Percentiles rank a stretch among this genome's conserved stretches.
Conservation (phyloP, 2,113 vertebrate species). For the Rhea americana region DNA sequence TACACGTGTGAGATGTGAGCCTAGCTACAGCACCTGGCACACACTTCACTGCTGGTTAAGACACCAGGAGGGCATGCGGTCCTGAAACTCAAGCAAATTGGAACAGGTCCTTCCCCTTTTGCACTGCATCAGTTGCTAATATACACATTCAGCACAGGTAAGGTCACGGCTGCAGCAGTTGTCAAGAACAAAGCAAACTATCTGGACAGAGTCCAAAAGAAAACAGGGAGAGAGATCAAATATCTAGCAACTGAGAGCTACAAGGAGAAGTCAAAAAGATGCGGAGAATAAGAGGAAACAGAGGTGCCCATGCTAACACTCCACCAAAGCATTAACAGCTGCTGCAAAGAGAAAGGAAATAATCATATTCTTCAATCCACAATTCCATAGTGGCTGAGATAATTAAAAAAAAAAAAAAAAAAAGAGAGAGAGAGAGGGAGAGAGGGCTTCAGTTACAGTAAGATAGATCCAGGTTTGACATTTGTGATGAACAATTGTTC, state of each 20-base stretch:
- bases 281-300: neutral
- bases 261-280: neutral
- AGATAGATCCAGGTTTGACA: neutral
- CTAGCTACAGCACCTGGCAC: neutral
- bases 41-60: accelerated
- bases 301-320: neutral
- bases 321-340: neutral
- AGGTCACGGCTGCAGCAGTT: neutral
- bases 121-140: neutral
- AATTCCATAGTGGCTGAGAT: neutral
- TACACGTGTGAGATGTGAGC: neutral
- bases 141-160: neutral
- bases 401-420: neutral
- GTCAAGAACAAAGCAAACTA: neutral
- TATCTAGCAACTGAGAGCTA: neutral
- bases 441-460: neutral
- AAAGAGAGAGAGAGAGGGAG: neutral
- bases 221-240: neutral
- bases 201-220: neutral
- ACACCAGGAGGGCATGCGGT: accelerated
- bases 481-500: neutral
- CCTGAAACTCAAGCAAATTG: neutral
- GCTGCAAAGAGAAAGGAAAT: neutral
- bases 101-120: neutral
- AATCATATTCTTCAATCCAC: neutral